Percentiles rank a stretch among this genome's conserved stretches.
Conservation (phyloP, 2,888 invertebrate genomes). For the Eupsilia transversa region DNA sequence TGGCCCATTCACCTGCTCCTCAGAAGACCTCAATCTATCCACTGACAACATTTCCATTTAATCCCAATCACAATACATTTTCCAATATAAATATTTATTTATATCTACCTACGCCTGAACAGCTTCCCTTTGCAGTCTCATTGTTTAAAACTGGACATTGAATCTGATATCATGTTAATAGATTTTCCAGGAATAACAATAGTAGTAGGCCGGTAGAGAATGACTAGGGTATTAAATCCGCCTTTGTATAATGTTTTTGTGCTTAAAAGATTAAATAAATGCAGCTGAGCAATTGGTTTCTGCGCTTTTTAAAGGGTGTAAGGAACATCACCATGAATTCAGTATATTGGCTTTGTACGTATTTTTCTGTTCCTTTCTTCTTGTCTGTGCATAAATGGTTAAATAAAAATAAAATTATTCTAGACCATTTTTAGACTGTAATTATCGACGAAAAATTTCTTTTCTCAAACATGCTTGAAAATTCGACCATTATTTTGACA, state of each 20-base stretch:
- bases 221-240: constrained; percentile 11
- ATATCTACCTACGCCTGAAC: constrained; percentile 1
- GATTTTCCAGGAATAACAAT: constrained; percentile 26
- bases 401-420: no score
- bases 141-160: constrained; percentile 23
- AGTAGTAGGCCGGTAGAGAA: constrained; percentile 8
- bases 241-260: constrained; percentile 2
- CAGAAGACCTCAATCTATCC: neutral
- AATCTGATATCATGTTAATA: constrained; percentile 41
- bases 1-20: neutral
- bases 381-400: no score
- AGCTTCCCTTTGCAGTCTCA: constrained; percentile 22
- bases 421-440: no score
- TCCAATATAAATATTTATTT: constrained; percentile 8
- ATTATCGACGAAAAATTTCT: no score
- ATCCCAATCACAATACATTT: constrained; percentile 25
- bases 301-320: neutral
- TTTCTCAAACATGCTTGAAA: no score
- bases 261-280: neutral
- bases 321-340: no score
- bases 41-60: neutral
- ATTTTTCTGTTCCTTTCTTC: no score
- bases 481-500: no score
- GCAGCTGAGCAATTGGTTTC: neutral
- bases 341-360: no score